Evolutionary conservation across 1,140 invertebrate species (phyloP), one percentile per base, ranked within the genome.

Genomic region (Diabrotica undecimpunctata): DNA sequence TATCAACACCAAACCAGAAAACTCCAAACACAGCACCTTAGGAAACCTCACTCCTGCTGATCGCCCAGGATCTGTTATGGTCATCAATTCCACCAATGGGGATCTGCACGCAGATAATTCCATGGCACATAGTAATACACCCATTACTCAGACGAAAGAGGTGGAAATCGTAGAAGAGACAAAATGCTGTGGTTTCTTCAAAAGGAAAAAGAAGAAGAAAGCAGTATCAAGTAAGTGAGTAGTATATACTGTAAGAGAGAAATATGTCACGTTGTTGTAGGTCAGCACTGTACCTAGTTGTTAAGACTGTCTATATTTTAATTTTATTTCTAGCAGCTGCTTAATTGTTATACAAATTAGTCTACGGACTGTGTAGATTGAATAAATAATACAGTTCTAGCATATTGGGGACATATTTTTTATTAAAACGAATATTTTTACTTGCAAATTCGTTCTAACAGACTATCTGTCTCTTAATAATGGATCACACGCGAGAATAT

Each of bases 121-220:
- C 36, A 95, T 92, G 54, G 95, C 94, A 61, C 95, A 97, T 82
- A 97, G 94, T 75, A 97, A 97, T 81, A 96, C 95, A 71, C 95
- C 95, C 64, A 97, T 97, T 78, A 96, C 94, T 67, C 90, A 91
- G 77, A 89, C 89, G 72, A 90, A 92, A 80, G 95, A 97, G 84
- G 90, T 95, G 51, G 96, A 97, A 79, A 90, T 95, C 79, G 85
- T 92, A 75, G 90, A 94, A 83, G 91, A 94, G 86, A 93, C 93
- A 83, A 93, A 94, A 92, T 95, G 93, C 84, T 96, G 94, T 84
- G 96, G 93, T 83, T 96, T 95, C 87, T 96, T 96, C 87, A 94
- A 94, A 81, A 88, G 93, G 89, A 96, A 95, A 91, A 96, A 96
- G 89, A 96, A 96, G 87, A 88, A 87, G 35, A 60, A 60, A 60